A percentile compares a stretch with the other conserved stretches of the same genome.
Conservation (phyloP, 2,113 vertebrate genomes). For the Brienomyrus longianalis region DNA sequence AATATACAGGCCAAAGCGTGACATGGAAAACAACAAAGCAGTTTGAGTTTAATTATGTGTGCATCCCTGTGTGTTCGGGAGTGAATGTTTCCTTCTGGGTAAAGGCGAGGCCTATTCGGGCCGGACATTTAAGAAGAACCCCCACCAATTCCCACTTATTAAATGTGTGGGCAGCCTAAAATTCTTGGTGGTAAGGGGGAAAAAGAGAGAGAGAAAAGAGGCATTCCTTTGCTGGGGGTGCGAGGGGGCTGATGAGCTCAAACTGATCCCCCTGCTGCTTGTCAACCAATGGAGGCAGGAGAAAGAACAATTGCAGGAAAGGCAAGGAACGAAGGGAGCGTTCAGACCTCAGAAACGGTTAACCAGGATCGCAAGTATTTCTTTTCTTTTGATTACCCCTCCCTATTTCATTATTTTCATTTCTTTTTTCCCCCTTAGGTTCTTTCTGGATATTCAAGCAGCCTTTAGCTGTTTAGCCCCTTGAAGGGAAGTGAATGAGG, state of each 20-base stretch:
- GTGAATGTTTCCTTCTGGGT: constrained; percentile 30
- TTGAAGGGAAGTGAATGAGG: constrained; percentile 20
- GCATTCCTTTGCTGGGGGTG: constrained; percentile 32
- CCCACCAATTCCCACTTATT: constrained; percentile 34
- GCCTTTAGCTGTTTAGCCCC: constrained; percentile 12
- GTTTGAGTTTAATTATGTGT: background rate
- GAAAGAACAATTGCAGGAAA: constrained; percentile 34
- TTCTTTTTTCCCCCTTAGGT: background rate
- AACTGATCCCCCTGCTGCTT: constrained; percentile 21
- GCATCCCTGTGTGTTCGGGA: background rate
- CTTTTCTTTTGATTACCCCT: constrained; percentile 10
- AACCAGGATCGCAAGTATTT: background rate
- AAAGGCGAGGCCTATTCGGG: background rate
- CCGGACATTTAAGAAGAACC: background rate
- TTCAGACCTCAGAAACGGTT: constrained; percentile 12
- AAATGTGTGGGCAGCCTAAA: constrained; percentile 63
- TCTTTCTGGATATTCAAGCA: constrained; percentile 14
- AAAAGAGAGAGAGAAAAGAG: constrained; percentile 36
- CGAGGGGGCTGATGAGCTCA: constrained; percentile 30
- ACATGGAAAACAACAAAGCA: background rate
- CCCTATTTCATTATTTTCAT: constrained; percentile 20
- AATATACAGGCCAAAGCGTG: background rate
- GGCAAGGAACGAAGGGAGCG: constrained; percentile 30
- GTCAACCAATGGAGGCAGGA: background rate
- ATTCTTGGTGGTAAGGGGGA: constrained; percentile 46